Percentiles rank a stretch among this genome's conserved stretches.
These are phyloP conservation scores for Chalcis sispes DNA, from an alignment of 2,888 invertebrate genomes.

Conservation along the genomic window DNA sequence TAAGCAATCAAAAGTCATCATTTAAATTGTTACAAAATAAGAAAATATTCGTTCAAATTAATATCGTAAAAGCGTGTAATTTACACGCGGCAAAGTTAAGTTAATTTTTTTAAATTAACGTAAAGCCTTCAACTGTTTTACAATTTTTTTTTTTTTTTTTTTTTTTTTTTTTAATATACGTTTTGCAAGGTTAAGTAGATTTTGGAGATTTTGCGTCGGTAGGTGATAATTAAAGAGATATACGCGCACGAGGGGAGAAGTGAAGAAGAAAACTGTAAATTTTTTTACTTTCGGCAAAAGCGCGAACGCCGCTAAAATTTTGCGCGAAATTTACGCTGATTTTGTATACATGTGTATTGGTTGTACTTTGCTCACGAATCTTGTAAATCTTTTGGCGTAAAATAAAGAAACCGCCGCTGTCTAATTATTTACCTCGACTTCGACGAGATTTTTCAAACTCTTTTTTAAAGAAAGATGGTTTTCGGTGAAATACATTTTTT, in stretches of 20 bases:
- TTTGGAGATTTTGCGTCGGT: slow-evolving; percentile 19
- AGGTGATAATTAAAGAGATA: slow-evolving; percentile 31
- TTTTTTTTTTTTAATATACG: too few relatives aligned
- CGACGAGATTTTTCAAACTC: too few relatives aligned
- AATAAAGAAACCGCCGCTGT: not conserved
- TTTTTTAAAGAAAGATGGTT: too few relatives aligned
- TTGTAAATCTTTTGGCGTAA: not conserved
- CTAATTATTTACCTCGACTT: too few relatives aligned
- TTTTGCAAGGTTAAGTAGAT: slow-evolving; percentile 25
- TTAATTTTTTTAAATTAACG: slow-evolving; percentile 24
- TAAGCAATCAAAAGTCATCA: not conserved
- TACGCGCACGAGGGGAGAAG: not conserved
- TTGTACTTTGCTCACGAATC: not conserved
- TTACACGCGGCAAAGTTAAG: slow-evolving; percentile 12
- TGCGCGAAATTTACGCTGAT: not conserved
- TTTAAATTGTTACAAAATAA: not conserved
- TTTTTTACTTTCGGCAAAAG: not conserved
- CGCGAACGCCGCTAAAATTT: slow-evolving; percentile 7
- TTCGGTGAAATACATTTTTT: too few relatives aligned
- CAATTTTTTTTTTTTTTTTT: too few relatives aligned
- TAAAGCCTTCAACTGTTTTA: slow-evolving; percentile 7
- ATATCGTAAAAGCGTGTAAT: not conserved
- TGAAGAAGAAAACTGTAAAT: slow-evolving; percentile 9
- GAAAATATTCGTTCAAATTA: not conserved
- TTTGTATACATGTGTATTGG: not conserved